Percentiles rank a stretch among this genome's conserved stretches.
phyloP scores from a whole-genome alignment of 2,113 vertebrate species.

The Corapipo altera region DNA sequence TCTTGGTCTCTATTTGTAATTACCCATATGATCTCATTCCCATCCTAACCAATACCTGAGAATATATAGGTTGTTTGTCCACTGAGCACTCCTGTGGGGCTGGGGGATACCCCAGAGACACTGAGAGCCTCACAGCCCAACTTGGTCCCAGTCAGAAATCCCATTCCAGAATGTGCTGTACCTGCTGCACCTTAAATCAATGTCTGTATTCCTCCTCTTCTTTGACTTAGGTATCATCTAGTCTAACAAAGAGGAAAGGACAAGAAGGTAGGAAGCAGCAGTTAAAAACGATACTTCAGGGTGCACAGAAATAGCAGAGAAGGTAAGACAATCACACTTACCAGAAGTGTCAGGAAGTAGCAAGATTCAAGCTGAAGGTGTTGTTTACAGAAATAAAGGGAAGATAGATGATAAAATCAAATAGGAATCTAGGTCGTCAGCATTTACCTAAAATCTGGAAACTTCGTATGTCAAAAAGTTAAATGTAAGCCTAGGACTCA shows the following conservation, averaged over 20 bases:
- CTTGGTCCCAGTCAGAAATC: background rate
- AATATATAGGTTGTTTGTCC: background rate
- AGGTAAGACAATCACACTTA: background rate
- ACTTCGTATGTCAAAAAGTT: background rate
- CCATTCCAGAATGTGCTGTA: background rate
- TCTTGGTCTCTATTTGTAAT: background rate
- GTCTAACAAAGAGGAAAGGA: background rate
- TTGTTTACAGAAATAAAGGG: background rate
- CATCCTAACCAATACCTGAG: background rate
- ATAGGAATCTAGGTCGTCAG: background rate
- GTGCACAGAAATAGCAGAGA: background rate
- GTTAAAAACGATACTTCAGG: background rate
- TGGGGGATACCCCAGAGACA: background rate
- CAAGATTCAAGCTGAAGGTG: background rate
- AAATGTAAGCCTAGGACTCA: background rate
- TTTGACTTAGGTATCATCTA: background rate
- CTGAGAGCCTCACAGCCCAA: background rate
- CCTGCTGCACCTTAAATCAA: background rate
- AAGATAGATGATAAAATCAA: background rate
- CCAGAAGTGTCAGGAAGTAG: background rate
- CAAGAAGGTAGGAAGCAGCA: background rate
- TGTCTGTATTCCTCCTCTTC: background rate
- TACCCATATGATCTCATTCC: background rate
- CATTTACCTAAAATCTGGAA: background rate
- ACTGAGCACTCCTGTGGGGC: accelerated